Percentiles rank a stretch among this genome's conserved stretches.
phyloP scores from a whole-genome alignment of 2,113 vertebrate genomes.

The Pseudorhombus dupliciocellatus region DNA sequence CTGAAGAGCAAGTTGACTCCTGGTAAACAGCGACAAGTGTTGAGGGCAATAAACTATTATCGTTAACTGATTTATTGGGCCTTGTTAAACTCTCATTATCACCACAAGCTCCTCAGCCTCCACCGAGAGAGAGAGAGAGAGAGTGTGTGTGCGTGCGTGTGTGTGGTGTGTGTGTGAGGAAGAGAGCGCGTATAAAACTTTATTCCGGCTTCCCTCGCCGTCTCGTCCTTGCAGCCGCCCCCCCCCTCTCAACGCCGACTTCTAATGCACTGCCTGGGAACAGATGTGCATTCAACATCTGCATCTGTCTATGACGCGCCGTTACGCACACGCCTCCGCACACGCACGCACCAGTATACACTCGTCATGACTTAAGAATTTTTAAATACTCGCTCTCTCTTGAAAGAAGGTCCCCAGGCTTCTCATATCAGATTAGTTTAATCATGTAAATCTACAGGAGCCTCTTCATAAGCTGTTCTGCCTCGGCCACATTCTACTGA shows the following conservation, averaged over 20 bases:
- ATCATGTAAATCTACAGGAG: slow-evolving; percentile 71
- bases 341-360: not conserved
- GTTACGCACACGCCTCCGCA: not conserved
- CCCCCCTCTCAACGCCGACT: not conserved
- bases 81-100: slow-evolving; percentile 86
- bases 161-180: not conserved
- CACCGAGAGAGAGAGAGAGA: slow-evolving; percentile 11
- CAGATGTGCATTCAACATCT: slow-evolving; percentile 52
- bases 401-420: slow-evolving; percentile 37
- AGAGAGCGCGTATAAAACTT: slow-evolving; percentile 32
- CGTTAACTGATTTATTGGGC: slow-evolving; percentile 84
- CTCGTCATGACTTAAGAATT: slow-evolving; percentile 17
- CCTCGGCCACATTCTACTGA: slow-evolving; percentile 52
- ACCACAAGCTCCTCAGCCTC: slow-evolving; percentile 71
- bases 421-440: slow-evolving; percentile 53
- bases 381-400: not conserved
- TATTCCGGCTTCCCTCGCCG: slow-evolving; percentile 46
- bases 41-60: slow-evolving; percentile 64
- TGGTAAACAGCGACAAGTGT: slow-evolving; percentile 70
- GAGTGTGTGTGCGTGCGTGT: not conserved
- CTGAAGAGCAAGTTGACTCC: slow-evolving; percentile 34
- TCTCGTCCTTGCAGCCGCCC: slow-evolving; percentile 17
- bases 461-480: slow-evolving; percentile 68
- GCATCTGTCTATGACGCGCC: slow-evolving; percentile 11
- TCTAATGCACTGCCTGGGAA: slow-evolving; percentile 28